Base-by-base conservation (phyloP, 2,888 invertebrate genomes). In the Monoplex corrugatus region DNA sequence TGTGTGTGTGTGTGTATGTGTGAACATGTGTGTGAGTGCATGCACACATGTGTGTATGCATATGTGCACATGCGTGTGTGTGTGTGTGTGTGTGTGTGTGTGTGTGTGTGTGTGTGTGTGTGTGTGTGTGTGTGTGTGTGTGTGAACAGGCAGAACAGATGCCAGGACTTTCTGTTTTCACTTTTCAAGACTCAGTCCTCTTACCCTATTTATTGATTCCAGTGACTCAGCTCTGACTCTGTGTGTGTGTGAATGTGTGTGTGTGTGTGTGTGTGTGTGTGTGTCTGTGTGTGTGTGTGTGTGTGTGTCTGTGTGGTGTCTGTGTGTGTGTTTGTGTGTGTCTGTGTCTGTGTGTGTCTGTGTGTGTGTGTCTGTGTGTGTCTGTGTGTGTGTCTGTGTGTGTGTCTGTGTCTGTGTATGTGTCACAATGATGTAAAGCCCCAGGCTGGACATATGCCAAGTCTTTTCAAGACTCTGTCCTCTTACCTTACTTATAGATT, bases 191-290 rank as follows among this genome's bases (percentile, higher is more conserved):
- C n/a, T n/a, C 57, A 10, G 16, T 57, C 57, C 57, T 57, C 28
- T 10, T 57, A 23, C 57, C 16, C 57, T 57, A n/a, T 57, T 57
- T 57, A 57, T 57, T 57, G 57, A 57, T 57, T 57, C 19, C 16
- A 57, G 19, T 10, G 10, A 57, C 57, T 10, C 57, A 50, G 57
- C 28, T 28, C 57, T 57, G 63, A 16, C 3, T 63, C 16, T 78
- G 78, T 40, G 40, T 38, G 78, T 40, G 19, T 78, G 78, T 78
- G 19, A 28, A 23, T 78, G 13, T 82, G 78, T 78, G 40, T 5
- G 38, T 78, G 40, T 40, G 78, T 78, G n/a, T 78, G 78, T 78
- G n/a, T 78, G 78, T 40, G n/a, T 40, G 40, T 78, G 40, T 40
- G 40, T 40, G 38, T 40, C 38, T 78, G 75, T 40, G 10, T 63